Evolutionary conservation across 2,797 vertebrate species (phyloP), one percentile per base, ranked within the genome.

Genomic region (Tauraco hartlaubi): DNA sequence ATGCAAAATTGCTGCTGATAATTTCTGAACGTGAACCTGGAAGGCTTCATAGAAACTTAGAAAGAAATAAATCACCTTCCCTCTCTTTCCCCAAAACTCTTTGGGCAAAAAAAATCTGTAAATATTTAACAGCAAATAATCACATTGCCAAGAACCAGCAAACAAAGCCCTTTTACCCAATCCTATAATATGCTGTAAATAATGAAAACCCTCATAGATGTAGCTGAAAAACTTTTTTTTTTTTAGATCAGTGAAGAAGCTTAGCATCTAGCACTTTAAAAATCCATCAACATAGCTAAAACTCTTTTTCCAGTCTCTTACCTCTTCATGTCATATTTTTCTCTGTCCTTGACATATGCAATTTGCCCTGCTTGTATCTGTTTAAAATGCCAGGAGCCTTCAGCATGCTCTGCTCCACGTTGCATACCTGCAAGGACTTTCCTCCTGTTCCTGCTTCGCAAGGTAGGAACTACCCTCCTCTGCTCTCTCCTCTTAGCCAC

Each of bases 61-160:
- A 78, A 68, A 52, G 80, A 85, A 94, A 91, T 91, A 90, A 93
- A 93, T 93, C 48, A 93, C 41, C 63, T 92, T 92, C 28, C 7
- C 8, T 87, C 28, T 75, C 77, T 55, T 91, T 90, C 48, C 63
- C 44, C 43, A 67, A 84, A 93, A 93, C 29, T 91, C 59, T 95
- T 76, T 82, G 76, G 62, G 73, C 1, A 18, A 88, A 91, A 55
- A 41, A 69, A n/a, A 54, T 12, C 48, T 90, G 88, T 95, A 96
- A 94, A 95, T 96, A 95, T 95, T 94, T 95, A 90, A 90, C 77
- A 88, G 74, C 80, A 90, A 93, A 92, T 90, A 95, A 95, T 95
- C 61, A 62, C 67, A 63, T 94, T 88, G 80, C 88, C 77, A 92
- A 79, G 74, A 93, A 76, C 28, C 73, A 84, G 83, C 63, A 92